Percentiles rank a stretch among this genome's conserved stretches.
Conservation (phyloP, 2,888 invertebrate genomes). For the Heliconius cydno region DNA sequence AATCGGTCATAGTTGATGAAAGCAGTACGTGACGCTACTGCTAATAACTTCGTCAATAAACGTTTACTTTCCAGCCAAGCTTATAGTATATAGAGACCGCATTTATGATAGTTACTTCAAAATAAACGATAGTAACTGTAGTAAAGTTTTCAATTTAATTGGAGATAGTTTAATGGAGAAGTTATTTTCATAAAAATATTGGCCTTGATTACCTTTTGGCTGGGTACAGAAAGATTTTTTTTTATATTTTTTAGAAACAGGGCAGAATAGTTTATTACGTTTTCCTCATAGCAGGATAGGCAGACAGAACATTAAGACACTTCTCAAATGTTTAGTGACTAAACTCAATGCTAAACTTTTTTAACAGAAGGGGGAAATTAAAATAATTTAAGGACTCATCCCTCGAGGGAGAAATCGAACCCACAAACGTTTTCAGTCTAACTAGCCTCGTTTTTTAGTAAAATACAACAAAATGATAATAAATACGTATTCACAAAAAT, state of each 20-base stretch:
- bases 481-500: not conserved
- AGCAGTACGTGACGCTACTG: conserved; percentile 62
- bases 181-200: not conserved
- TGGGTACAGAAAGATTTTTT: not conserved
- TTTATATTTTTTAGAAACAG: no score
- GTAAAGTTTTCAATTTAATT: not conserved
- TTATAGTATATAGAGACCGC: conserved; percentile 7
- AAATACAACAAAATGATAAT: not conserved
- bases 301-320: no score
- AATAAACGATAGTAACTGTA: not conserved
- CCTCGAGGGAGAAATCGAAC: not conserved
- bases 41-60: conserved; percentile 55
- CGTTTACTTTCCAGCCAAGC: conserved; percentile 45
- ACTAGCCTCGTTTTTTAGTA: not conserved
- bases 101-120: conserved; percentile 12
- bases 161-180: no score
- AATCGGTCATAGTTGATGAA: conserved; percentile 62
- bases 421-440: not conserved
- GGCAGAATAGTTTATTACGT: no score
- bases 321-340: no score
- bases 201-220: not conserved
- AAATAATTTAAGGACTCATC: not conserved
- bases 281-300: no score
- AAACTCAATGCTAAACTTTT: no score
- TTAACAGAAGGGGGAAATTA: no score